Percentiles rank a stretch among this genome's conserved stretches.
Evolutionary conservation across 2,888 invertebrate genomes (phyloP).

Genomic region (Drosophila mulleri): DNA sequence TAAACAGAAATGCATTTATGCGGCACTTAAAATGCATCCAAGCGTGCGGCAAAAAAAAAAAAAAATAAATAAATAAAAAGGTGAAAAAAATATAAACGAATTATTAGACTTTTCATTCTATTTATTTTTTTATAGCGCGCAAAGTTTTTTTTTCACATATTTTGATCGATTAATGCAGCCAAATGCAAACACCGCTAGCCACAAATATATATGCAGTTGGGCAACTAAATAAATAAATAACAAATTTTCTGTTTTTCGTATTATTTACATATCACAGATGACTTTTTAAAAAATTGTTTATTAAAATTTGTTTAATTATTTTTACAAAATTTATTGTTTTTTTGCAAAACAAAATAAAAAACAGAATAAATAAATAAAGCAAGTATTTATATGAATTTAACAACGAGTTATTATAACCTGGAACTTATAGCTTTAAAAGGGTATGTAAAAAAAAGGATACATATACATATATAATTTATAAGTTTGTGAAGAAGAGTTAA

Average conservation of each 20-base stretch:
- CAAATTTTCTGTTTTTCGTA: background rate
- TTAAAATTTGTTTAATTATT: background rate
- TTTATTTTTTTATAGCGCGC: background rate
- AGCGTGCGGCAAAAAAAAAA: slow-evolving; percentile 10
- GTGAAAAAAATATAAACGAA: background rate
- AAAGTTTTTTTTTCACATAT: background rate
- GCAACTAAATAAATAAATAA: background rate
- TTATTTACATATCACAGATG: no score
- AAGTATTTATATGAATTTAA: no score
- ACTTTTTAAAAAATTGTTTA: no score
- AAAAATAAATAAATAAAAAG: slow-evolving; percentile 17
- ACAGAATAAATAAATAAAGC: background rate
- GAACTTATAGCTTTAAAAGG: no score
- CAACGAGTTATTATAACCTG: no score
- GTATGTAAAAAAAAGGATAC: no score
- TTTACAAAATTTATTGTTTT: background rate
- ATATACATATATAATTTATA: no score
- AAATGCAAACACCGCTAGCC: slow-evolving; percentile 4
- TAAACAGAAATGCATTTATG: slow-evolving; percentile 13
- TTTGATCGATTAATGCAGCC: slow-evolving; percentile 35
- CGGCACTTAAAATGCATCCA: slow-evolving; percentile 28
- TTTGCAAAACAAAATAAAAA: no score
- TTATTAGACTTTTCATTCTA: slow-evolving; percentile 9
- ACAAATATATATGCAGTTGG: background rate
- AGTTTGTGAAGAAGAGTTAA: no score